phyloP scores from a whole-genome alignment of 53 echinoderm and acorn worm species.

The Hippasteria phrygiana region DNA sequence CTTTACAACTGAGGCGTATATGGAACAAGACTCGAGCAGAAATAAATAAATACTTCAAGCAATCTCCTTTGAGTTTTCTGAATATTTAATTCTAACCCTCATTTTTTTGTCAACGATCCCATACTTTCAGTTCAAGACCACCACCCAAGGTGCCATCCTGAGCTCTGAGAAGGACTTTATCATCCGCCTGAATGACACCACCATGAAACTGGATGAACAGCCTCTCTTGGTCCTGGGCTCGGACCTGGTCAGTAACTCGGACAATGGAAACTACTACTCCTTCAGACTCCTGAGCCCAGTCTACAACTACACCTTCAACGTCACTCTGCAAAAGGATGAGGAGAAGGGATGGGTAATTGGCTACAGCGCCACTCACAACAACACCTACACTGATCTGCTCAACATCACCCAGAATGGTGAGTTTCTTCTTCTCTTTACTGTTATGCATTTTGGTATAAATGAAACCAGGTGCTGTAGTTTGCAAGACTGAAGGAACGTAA shows the following conservation, averaged over 20 bases:
- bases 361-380: constrained; percentile 73
- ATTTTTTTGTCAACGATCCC: background rate
- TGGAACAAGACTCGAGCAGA: no score
- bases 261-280: constrained; percentile 43
- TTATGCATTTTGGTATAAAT: no score
- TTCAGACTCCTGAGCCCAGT: constrained; percentile 65
- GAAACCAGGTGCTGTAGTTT: no score
- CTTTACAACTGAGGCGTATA: no score
- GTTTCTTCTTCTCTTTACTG: background rate
- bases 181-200: constrained; percentile 66
- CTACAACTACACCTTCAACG: constrained; percentile 76
- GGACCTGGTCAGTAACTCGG: constrained; percentile 13
- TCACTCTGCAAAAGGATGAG: constrained; percentile 46
- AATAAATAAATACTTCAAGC: no score
- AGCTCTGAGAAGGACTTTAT: constrained; percentile 71
- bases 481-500: no score
- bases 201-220: constrained; percentile 47
- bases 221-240: constrained; percentile 59
- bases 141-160: constrained; percentile 50
- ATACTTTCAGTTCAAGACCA: constrained; percentile 67
- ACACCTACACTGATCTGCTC: constrained; percentile 70
- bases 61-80: no score
- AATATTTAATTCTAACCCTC: background rate
- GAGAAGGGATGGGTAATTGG: constrained; percentile 70
- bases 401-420: constrained; percentile 77